Evolutionary conservation across 2,113 vertebrate species (phyloP).

Genomic region (Azemiops feae): DNA sequence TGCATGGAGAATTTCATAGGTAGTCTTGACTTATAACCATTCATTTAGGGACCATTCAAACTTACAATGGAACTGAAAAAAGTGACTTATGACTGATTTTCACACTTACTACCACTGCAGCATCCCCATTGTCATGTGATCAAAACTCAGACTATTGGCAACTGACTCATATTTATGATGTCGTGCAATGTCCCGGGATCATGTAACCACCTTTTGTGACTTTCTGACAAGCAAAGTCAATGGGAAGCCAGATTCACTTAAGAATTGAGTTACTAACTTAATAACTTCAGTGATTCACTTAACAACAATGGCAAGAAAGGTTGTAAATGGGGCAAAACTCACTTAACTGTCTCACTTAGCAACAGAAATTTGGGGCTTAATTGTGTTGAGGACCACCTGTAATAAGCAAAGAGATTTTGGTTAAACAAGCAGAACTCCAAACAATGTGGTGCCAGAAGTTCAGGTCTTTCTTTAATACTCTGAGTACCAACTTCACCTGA

Average conservation of each 20-base stretch:
- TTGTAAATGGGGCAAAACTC: not conserved
- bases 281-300: not conserved
- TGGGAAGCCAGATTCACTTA: not conserved
- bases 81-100: not conserved
- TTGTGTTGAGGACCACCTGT: not conserved
- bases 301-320: not conserved
- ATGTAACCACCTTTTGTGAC: not conserved
- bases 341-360: not conserved
- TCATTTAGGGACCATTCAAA: not conserved
- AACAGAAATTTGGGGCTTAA: not conserved
- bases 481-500: not conserved
- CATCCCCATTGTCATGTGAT: not conserved
- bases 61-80: not conserved
- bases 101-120: not conserved
- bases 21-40: not conserved
- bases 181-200: not conserved
- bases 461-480: not conserved
- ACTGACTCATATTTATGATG: not conserved
- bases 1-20: not conserved
- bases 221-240: not conserved
- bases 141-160: not conserved
- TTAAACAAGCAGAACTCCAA: not conserved
- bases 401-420: not conserved
- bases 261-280: not conserved
- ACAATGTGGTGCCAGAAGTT: not conserved